Evolutionary conservation across 2,113 vertebrate species (phyloP).

Genomic region (Sialia sialis): DNA sequence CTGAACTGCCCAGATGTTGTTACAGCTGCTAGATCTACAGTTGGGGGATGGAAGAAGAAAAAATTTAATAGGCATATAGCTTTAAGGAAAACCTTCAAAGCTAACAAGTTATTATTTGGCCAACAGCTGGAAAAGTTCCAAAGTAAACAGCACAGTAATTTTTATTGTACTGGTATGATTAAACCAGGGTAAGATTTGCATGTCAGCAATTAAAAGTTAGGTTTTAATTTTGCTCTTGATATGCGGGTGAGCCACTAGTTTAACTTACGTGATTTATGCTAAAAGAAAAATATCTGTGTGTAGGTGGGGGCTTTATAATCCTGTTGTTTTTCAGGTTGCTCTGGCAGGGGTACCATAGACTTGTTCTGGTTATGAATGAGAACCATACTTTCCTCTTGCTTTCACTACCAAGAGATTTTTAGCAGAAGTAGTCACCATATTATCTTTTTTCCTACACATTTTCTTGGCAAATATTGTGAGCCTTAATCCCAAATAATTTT

Average conservation of each 20-base stretch:
- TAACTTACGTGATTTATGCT: neutral
- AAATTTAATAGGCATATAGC: neutral
- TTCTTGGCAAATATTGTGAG: neutral
- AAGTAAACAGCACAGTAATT: neutral
- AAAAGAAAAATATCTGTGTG: neutral
- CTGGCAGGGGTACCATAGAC: neutral
- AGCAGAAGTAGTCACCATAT: neutral
- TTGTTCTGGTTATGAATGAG: neutral
- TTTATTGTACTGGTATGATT: neutral
- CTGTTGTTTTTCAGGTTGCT: neutral
- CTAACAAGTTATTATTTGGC: neutral
- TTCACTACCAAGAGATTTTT: neutral
- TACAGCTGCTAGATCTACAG: neutral
- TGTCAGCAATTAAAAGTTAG: neutral
- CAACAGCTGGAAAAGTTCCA: neutral
- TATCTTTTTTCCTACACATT: neutral
- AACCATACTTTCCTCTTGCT: neutral
- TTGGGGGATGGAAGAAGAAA: neutral
- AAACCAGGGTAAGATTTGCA: neutral
- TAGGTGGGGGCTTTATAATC: neutral
- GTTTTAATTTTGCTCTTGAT: neutral
- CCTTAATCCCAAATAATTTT: neutral
- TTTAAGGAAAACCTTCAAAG: conserved; percentile 10
- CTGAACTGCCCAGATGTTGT: conserved; percentile 27
- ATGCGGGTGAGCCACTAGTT: rapidly evolving